phyloP scores from a whole-genome alignment of 1,140 invertebrate genomes.

The Paralvinella palmiformis region DNA sequence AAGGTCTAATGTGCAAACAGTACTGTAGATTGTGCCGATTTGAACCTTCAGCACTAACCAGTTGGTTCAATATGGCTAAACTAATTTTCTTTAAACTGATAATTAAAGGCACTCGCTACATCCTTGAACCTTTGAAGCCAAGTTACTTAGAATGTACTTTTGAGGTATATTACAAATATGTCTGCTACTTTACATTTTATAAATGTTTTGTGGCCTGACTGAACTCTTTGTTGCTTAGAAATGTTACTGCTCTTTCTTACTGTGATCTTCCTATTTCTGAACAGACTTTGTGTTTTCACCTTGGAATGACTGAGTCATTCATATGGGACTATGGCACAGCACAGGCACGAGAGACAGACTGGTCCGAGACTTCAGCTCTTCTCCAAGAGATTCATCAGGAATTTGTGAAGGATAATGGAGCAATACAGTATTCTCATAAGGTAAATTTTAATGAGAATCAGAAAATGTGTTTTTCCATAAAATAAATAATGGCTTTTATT shows the following conservation, averaged over 20 bases:
- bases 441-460: slow-evolving; percentile 25
- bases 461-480: not conserved
- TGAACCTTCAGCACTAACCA: too few species aligned
- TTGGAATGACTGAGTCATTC: slow-evolving; percentile 52
- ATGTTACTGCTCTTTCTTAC: not conserved
- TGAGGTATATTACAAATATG: not conserved
- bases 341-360: slow-evolving; percentile 33
- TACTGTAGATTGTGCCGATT: too few species aligned
- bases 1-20: too few species aligned
- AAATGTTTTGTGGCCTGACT: not conserved
- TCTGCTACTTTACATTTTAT: not conserved
- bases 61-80: too few species aligned
- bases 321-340: slow-evolving; percentile 47
- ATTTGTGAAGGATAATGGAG: slow-evolving; percentile 49
- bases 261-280: too few species aligned
- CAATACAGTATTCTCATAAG: slow-evolving; percentile 51
- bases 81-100: too few species aligned
- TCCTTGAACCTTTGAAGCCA: not conserved
- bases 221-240: not conserved
- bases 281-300: slow-evolving; percentile 53
- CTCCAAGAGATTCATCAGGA: slow-evolving; percentile 49
- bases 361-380: slow-evolving; percentile 43
- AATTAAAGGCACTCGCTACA: not conserved
- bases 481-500: not conserved
- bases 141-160: not conserved